Conservation (phyloP, 2,113 vertebrate species). For the Erythrolamprus reginae region DNA sequence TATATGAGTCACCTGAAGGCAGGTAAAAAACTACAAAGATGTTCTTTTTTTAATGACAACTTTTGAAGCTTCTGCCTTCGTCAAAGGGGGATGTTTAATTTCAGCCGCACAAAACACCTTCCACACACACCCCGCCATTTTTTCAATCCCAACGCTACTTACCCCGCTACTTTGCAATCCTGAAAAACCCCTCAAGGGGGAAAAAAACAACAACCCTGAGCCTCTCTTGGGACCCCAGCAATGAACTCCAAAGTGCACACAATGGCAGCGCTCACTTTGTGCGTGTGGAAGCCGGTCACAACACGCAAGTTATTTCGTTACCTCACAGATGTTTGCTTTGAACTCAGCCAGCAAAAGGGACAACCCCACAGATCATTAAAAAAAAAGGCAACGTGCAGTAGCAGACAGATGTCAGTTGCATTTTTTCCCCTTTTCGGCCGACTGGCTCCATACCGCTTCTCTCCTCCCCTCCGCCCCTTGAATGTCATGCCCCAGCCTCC, state of each 20-base stretch:
- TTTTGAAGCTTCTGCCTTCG: background rate
- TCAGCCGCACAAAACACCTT: background rate
- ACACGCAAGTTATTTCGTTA: background rate
- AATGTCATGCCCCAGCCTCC: background rate
- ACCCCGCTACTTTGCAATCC: background rate
- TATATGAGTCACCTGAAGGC: background rate
- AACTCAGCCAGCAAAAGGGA: background rate
- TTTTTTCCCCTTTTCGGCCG: background rate
- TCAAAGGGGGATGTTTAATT: background rate
- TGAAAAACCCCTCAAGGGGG: background rate
- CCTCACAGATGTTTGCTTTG: background rate
- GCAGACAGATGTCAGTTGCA: background rate
- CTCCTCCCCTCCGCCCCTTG: background rate
- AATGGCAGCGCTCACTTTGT: background rate
- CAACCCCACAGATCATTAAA: background rate
- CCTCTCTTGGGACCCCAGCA: background rate
- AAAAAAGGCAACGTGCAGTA: no score
- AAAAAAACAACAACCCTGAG: background rate
- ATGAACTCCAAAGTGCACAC: background rate
- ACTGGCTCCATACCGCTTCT: background rate
- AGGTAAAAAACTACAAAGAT: background rate
- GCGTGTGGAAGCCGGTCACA: background rate
- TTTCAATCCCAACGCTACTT: background rate
- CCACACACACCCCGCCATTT: background rate
- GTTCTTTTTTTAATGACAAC: background rate